Evolutionary conservation across 1,140 invertebrate species (phyloP).

Genomic region (Protaetia brevitarsis): DNA sequence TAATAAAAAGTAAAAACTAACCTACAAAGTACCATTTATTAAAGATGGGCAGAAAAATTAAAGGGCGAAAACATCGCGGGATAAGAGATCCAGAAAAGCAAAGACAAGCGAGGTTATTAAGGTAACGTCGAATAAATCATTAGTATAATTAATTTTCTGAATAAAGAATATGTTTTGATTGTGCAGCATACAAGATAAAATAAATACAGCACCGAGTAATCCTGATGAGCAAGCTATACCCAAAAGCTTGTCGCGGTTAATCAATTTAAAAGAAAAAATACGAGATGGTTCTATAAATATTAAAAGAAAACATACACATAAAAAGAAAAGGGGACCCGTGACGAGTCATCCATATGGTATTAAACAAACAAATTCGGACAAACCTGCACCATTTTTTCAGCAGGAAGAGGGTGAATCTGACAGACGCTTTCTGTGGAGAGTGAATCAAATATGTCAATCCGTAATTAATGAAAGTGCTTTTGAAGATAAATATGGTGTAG

Average conservation of each 20-base stretch:
- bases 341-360: constrained; percentile 12
- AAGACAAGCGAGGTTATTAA: constrained; percentile 42
- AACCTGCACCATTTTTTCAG: constrained; percentile 51
- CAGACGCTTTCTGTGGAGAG: constrained; percentile 49
- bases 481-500: constrained; percentile 56
- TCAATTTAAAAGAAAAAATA: constrained; percentile 55
- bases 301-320: constrained; percentile 25
- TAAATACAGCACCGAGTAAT: constrained; percentile 64
- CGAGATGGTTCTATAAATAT: constrained; percentile 41
- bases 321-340: constrained; percentile 15
- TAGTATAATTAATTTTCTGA: constrained; percentile 25
- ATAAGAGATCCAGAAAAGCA: constrained; percentile 68
- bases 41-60: constrained; percentile 73
- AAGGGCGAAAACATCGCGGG: constrained; percentile 66
- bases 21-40: neutral
- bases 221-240: constrained; percentile 65
- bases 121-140: constrained; percentile 47
- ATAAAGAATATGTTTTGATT: constrained; percentile 26
- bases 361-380: constrained; percentile 37
- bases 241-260: constrained; percentile 58
- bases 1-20: too few species aligned
- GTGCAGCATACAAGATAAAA: constrained; percentile 62
- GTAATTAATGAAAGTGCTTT: constrained; percentile 54
- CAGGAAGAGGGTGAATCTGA: constrained; percentile 51
- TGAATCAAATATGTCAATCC: constrained; percentile 50